These are phyloP conservation scores for Antennarius maculatus DNA, from an alignment of 2,797 vertebrate genomes.

Conservation along the genomic window DNA sequence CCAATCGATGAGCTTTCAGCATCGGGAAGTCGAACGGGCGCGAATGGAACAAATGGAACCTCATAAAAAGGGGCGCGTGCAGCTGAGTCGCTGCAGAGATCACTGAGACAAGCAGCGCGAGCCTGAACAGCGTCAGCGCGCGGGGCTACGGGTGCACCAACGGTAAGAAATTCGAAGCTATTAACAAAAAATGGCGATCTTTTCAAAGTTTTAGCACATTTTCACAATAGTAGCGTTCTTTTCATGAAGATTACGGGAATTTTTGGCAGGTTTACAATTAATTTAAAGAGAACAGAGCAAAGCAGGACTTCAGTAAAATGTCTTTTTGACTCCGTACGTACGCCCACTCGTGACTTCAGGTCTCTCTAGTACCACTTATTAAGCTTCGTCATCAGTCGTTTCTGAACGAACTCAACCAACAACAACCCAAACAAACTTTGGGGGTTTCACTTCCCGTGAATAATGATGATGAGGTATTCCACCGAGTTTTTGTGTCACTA, in stretches of 20 bases:
- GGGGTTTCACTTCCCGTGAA: background rate
- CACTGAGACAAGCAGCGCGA: background rate
- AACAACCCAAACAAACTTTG: background rate
- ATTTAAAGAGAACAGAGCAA: background rate
- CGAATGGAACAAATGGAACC: conserved; percentile 63
- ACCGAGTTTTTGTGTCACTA: too few species aligned
- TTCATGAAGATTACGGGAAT: too few species aligned
- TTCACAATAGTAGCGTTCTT: too few species aligned
- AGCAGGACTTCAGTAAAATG: conserved; percentile 5
- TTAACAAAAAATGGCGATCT: too few species aligned
- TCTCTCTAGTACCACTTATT: background rate
- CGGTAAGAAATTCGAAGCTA: conserved; percentile 32
- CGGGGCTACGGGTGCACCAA: background rate
- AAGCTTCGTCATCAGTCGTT: background rate
- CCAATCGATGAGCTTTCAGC: conserved; percentile 68
- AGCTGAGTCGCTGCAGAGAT: background rate
- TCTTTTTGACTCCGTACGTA: conserved; percentile 28
- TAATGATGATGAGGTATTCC: background rate
- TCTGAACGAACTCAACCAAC: background rate
- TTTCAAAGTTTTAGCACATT: too few species aligned
- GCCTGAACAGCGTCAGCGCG: background rate
- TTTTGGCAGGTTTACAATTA: conserved; percentile 1
- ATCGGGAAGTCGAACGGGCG: conserved; percentile 59
- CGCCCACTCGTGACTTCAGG: background rate
- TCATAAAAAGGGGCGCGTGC: conserved; percentile 55